Evolutionary conservation across 2,888 invertebrate genomes (phyloP), one percentile per base, ranked within the genome.

Genomic region (Mallateleia sp.): DNA sequence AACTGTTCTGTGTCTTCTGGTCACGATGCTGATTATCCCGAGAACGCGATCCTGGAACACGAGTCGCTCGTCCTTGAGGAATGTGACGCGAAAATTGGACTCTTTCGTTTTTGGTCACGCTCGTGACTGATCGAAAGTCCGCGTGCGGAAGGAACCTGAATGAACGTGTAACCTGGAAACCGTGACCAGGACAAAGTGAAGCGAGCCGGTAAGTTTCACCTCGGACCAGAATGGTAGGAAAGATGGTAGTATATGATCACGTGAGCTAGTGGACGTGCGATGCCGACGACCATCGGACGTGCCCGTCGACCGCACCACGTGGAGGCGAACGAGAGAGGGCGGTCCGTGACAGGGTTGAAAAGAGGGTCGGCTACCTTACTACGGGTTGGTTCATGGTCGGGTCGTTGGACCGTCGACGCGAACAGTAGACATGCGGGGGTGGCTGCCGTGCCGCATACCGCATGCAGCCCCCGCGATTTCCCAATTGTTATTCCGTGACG

Each of bases 401-500:
- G 90, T 87, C 89, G 89, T 81, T 84, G 87, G 88, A 78, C 85
- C 71, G 69, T 54, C 72, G 71, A 54, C 87, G 78, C 67, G 58
- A 87, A 69, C 72, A 67, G 74, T 74, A 77, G 79, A 75, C 64
- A 56, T 81, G 64, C 69, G 78, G 86, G 88, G 87, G 80, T 89
- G 71, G 82, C 69, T 75, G 81, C 81, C 67, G 60, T 58, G 72
- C 32, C 81, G 64, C 88, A 90, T 90, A 89, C 89, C 67, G 90
- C 91, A 91, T 91, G 90, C 91, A 91, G 80, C 91, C 88, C 91
- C 89, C 89, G 90, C 91, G 91, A 91, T 92, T 92, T 90, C 85
- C 91, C 92, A 91, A 93, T 94, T 94, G 93, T 93, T 94, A 94
- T 94, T 93, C 93, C 92, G 87, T 89, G 91, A 91, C 90, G 88